Base-by-base conservation (phyloP, 2,113 vertebrate genomes). In the Syrmaticus mikado region DNA sequence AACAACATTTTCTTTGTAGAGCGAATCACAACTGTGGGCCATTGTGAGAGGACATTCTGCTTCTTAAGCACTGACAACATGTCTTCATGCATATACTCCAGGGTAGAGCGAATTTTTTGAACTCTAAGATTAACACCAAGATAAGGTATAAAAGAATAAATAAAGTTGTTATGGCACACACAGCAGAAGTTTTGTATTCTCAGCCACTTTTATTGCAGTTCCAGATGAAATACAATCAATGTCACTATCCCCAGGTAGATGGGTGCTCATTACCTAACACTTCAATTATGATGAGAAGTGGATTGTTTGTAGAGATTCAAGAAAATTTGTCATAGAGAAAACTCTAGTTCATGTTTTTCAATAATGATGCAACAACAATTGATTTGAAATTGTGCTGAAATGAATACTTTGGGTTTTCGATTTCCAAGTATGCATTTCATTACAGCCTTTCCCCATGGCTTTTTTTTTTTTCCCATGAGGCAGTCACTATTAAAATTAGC, bases 171-270 rank as follows among this genome's bases (percentile, higher is more conserved):
- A 61, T 73, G 45, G 27, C 27, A 18, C 5, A 53, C 13, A 53
- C 7, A 21, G 3, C 0, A 68, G 17, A 76, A 4, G 0, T 58
- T n/a, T 79, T 38, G 38, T 34, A 13, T 74, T 70, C 28, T 82
- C 45, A 34, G 38, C 2, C 6, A 70, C 61, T 92, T 92, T 85
- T 57, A 58, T 13, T 80, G 30, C 27, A 58, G 13, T 77, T 90
- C 38, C 36, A 83, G 45, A 41, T 8, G 36, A 88, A 88, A 88
- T 53, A 55, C 7, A 2, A 8, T 52, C 22, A 41, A 40, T n/a
- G 4, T 48, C 40, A n/a, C 58, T 60, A 24, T 53, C 28, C 52
- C 15, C 9, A 53, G 52, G 17, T 30, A 53, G 52, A 27, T 10
- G 27, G 15, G 10, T 67, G 48, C 52, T 62, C n/a, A 24, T 53